phyloP scores from a whole-genome alignment of 2,797 vertebrate species.

The Steatocranus sp. region DNA sequence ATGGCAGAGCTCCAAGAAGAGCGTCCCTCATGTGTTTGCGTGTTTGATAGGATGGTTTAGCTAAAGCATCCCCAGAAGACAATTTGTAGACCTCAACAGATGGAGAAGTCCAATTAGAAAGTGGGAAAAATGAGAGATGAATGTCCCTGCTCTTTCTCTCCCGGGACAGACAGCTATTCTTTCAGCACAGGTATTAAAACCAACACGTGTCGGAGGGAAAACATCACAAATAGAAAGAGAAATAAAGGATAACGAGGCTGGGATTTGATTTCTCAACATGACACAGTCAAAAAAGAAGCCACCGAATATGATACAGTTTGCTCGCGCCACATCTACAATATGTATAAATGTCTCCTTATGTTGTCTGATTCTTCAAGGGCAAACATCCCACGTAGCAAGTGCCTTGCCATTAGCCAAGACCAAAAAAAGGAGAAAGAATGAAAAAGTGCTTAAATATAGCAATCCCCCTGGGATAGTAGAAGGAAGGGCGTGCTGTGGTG shows the following conservation, averaged over 20 bases:
- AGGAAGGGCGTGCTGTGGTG: slow-evolving; percentile 59
- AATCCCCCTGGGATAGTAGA: slow-evolving; percentile 57
- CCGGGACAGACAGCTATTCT: slow-evolving; percentile 43
- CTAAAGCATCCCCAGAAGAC: slow-evolving; percentile 54
- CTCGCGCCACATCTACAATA: slow-evolving; percentile 47
- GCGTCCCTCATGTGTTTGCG: slow-evolving; percentile 52
- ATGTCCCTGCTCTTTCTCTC: slow-evolving; percentile 28
- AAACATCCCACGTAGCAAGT: slow-evolving; percentile 65
- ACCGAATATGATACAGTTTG: slow-evolving; percentile 31
- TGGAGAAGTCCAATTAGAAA: slow-evolving; percentile 74
- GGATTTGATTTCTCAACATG: slow-evolving; percentile 38
- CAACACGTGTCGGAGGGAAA: slow-evolving; percentile 20
- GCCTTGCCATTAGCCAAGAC: slow-evolving; percentile 63
- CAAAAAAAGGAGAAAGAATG: slow-evolving; percentile 53
- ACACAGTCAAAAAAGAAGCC: slow-evolving; percentile 17
- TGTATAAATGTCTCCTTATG: slow-evolving; percentile 68
- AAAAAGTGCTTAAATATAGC: slow-evolving; percentile 76
- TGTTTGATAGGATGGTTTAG: slow-evolving; percentile 67
- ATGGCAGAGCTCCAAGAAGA: slow-evolving; percentile 49
- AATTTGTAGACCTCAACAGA: slow-evolving; percentile 66
- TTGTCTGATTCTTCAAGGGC: slow-evolving; percentile 69
- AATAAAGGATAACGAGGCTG: not conserved
- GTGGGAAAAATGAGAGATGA: slow-evolving; percentile 39
- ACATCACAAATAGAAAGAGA: not conserved
- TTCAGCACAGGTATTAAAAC: slow-evolving; percentile 44